phyloP scores from a whole-genome alignment of 2,797 vertebrate species.

The Xenops minutus region DNA sequence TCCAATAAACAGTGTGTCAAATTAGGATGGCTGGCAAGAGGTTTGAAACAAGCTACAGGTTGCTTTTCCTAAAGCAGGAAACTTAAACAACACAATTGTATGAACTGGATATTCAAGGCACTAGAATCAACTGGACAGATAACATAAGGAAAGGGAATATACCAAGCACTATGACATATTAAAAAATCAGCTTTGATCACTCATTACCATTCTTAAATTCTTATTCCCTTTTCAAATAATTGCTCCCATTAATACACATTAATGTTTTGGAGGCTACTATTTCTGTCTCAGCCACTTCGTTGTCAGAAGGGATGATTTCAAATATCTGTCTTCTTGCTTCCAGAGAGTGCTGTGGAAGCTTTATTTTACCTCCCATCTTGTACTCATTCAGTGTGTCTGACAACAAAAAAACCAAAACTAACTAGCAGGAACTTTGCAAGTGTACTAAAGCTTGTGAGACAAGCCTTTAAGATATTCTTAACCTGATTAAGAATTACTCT shows the following conservation, averaged over 20 bases:
- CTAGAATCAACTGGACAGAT: neutral
- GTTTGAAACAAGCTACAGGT: neutral
- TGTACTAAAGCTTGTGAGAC: neutral
- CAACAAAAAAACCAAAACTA: neutral
- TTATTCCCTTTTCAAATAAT: neutral
- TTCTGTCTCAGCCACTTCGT: neutral
- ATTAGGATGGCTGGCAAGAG: neutral
- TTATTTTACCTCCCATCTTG: neutral
- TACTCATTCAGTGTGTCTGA: neutral
- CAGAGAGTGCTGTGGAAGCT: neutral
- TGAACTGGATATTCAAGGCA: neutral
- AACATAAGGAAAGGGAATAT: neutral
- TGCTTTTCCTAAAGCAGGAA: neutral
- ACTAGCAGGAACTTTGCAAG: neutral
- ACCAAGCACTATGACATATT: neutral
- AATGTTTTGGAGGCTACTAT: neutral
- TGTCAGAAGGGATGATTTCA: neutral
- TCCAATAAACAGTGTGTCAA: neutral
- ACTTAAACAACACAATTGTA: neutral
- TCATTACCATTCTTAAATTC: neutral
- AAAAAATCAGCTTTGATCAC: neutral
- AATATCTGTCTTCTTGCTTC: neutral
- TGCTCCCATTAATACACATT: neutral
- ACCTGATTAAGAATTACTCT: neutral
- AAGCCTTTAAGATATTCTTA: neutral